Percentiles rank a stretch among this genome's conserved stretches.
Evolutionary conservation across 2,113 vertebrate species (phyloP).

Genomic region (Neoarius graeffei): DNA sequence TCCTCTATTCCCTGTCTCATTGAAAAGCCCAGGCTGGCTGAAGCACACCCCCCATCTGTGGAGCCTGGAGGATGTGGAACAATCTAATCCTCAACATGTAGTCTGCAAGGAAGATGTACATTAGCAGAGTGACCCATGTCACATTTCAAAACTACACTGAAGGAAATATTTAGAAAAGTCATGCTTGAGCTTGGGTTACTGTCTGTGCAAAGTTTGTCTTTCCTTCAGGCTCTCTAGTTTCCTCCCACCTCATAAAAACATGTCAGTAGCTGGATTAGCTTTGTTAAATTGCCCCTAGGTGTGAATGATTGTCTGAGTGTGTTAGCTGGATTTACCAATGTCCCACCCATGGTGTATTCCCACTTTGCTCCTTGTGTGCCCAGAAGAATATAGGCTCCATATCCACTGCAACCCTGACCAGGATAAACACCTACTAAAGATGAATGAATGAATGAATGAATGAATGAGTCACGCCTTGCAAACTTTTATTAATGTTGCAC

Average conservation of each 20-base stretch:
- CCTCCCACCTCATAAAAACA: not conserved
- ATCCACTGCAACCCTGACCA: not conserved
- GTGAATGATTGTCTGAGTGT: not conserved
- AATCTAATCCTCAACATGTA: slow-evolving; percentile 15
- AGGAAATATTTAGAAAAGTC: slow-evolving; percentile 8
- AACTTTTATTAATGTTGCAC: not conserved
- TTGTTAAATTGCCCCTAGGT: not conserved
- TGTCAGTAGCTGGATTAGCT: not conserved
- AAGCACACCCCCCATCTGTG: slow-evolving; percentile 41
- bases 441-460: not conserved
- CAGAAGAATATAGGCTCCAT: not conserved
- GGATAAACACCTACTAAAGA: too few relatives aligned
- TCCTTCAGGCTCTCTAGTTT: not conserved
- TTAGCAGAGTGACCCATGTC: slow-evolving; percentile 26
- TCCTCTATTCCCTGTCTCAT: slow-evolving; percentile 46
- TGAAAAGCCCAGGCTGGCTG: slow-evolving; percentile 10
- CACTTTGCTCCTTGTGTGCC: not conserved
- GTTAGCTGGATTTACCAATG: not conserved
- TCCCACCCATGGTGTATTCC: not conserved
- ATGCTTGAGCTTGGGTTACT: not conserved
- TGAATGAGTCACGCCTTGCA: not conserved
- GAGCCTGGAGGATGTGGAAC: slow-evolving; percentile 18
- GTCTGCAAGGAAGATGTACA: slow-evolving; percentile 17
- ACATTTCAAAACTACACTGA: not conserved
- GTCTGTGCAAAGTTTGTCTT: not conserved